Evolutionary conservation across 2,888 invertebrate genomes (phyloP), one percentile per base, ranked within the genome.

Genomic region (Tupiocoris notatus): DNA sequence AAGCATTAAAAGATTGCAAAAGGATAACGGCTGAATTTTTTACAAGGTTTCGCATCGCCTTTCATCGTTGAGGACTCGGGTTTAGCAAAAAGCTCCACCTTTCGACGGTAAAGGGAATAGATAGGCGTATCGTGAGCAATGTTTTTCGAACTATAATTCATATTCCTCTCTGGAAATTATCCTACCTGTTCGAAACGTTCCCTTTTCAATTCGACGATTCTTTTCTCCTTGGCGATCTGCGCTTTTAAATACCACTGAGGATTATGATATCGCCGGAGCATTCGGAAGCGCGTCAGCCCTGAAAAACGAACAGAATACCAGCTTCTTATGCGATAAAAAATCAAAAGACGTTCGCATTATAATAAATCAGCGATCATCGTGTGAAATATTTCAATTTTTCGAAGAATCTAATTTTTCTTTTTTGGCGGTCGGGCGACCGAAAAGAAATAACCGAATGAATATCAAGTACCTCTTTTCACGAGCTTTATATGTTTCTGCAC

Each of bases 181-280:
- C 58, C 20, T 9, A 73, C 73, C 21, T 73, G 73, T 62, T 62
- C 73, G 25, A 73, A 73, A n/a, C 39, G 7, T 6, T 73, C 62
- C 23, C 73, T 25, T 54, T 73, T 73, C 20, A 73, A n/a, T 63
- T 73, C 39, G 16, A 73, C 61, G 16, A 73, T 18, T 21, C 39
- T 73, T n/a, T 63, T 73, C 63, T 73, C 73, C 21, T 73, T 73
- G 1, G 63, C 63, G 9, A 73, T 21, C 54, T 73, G 73, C 7
- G 73, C 73, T 62, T 73, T 73, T 54, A 57, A 62, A 22, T 62
- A 73, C 39, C 39, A 20, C 39, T 73, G 61, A 12, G 22, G 18
- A 17, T 56, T 56, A 24, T 62, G 56, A 17, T 57, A 62, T 9
- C 73, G 61, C 20, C 62, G 61, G 39, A 73, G 39, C 73, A 73